Percentiles rank a stretch among this genome's conserved stretches.
These are phyloP conservation scores for Decapterus maruadsi DNA, from an alignment of 2,797 vertebrate genomes.

Conservation along the genomic window DNA sequence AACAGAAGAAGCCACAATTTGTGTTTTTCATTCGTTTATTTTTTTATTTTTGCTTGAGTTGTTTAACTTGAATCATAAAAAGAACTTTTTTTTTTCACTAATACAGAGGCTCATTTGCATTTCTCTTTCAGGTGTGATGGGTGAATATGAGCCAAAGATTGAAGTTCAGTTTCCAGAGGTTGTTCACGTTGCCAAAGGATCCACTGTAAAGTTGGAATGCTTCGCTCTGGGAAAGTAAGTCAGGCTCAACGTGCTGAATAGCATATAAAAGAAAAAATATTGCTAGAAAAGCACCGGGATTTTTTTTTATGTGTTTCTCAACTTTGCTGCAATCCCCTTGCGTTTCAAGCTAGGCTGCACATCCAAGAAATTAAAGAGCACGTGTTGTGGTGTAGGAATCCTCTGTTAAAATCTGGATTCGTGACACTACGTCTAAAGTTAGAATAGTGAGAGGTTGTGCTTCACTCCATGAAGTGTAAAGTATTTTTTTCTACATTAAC, in stretches of 20 bases:
- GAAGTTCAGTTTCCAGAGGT: constrained; percentile 98
- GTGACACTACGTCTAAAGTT: constrained; percentile 5
- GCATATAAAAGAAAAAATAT: constrained; percentile 34
- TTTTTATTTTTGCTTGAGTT: constrained; percentile 9
- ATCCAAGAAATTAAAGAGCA: constrained; percentile 33
- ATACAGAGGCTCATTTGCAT: constrained; percentile 42
- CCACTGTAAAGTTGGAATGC: constrained; percentile 95
- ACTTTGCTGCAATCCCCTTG: constrained; percentile 29
- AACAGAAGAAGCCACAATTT: constrained; percentile 26
- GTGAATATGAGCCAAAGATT: constrained; percentile 99
- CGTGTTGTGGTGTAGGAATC: constrained; percentile 2
- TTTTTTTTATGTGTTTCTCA: constrained; percentile 41
- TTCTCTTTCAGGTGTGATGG: constrained; percentile 93
- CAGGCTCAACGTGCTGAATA: constrained; percentile 21
- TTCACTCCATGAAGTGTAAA: not conserved
- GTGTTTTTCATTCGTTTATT: constrained; percentile 10
- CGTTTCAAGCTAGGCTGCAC: constrained; percentile 42
- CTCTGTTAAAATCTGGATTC: constrained; percentile 27
- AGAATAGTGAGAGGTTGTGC: not conserved
- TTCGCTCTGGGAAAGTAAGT: constrained; percentile 98
- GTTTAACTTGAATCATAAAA: constrained; percentile 20
- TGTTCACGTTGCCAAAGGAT: constrained; percentile 93
- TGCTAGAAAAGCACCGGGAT: constrained; percentile 16
- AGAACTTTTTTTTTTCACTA: constrained; percentile 10
- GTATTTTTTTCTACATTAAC: constrained; percentile 5